A percentile compares a stretch with the other conserved stretches of the same genome.
Conservation (phyloP, 2,888 invertebrate species). For the Agelastica alni region DNA sequence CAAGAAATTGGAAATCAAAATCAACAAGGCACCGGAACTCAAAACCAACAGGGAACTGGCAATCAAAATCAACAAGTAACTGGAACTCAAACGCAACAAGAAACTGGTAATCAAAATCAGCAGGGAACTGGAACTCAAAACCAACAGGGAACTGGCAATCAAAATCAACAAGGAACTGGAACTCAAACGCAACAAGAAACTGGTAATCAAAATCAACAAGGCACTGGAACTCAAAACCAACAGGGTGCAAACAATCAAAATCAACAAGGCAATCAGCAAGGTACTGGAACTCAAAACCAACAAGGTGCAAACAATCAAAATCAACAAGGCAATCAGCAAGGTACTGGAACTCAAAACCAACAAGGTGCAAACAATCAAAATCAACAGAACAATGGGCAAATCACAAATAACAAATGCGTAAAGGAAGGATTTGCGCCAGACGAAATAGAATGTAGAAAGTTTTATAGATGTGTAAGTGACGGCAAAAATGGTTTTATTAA, state of each 20-base stretch:
- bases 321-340: slow-evolving; percentile 19
- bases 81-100: slow-evolving; percentile 25
- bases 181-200: slow-evolving; percentile 14
- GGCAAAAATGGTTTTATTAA: slow-evolving; percentile 61
- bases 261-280: slow-evolving; percentile 27
- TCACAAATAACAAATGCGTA: slow-evolving; percentile 54
- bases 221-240: slow-evolving; percentile 21
- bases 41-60: slow-evolving; percentile 17
- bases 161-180: slow-evolving; percentile 25
- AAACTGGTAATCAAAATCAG: slow-evolving; percentile 13
- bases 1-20: slow-evolving; percentile 17
- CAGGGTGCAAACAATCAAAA: slow-evolving; percentile 21
- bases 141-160: slow-evolving; percentile 19
- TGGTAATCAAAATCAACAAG: slow-evolving; percentile 15
- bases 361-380: neutral
- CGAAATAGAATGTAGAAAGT: slow-evolving; percentile 70
- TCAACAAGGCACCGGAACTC: slow-evolving; percentile 17
- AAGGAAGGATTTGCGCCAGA: slow-evolving; percentile 75
- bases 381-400: slow-evolving; percentile 1
- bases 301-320: slow-evolving; percentile 20
- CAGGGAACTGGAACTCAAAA: slow-evolving; percentile 16
- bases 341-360: slow-evolving; percentile 10
- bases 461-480: slow-evolving; percentile 74
- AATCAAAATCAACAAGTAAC: slow-evolving; percentile 27
- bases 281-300: slow-evolving; percentile 17